These are phyloP conservation scores for Eurytoma adleriae DNA, from an alignment of 2,888 invertebrate species.

Conservation along the genomic window DNA sequence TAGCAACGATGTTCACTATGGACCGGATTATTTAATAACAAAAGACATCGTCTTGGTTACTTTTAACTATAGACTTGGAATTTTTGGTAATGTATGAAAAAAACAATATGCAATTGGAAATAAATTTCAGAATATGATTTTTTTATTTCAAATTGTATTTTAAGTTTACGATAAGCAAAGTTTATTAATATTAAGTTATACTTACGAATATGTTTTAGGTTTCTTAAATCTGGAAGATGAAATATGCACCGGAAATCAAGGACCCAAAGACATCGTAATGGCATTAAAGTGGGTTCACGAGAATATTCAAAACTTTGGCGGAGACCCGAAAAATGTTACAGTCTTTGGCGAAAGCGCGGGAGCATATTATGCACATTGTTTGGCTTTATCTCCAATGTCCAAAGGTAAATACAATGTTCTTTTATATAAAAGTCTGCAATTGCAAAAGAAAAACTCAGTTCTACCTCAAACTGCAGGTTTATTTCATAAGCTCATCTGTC, in stretches of 20 bases:
- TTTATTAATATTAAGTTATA: no score
- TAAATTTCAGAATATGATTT: no score
- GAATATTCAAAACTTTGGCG: constrained; percentile 65
- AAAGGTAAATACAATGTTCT: constrained; percentile 46
- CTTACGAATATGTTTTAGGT: constrained; percentile 55
- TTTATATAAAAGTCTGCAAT: not conserved
- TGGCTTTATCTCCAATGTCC: constrained; percentile 61
- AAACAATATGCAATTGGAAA: no score
- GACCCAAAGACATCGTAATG: constrained; percentile 66
- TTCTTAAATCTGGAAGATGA: constrained; percentile 67
- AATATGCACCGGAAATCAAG: constrained; percentile 65
- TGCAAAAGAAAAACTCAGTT: not conserved
- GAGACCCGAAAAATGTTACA: constrained; percentile 65
- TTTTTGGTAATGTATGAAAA: constrained; percentile 37
- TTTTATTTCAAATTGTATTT: no score
- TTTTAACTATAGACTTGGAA: constrained; percentile 67
- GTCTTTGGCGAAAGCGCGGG: constrained; percentile 68
- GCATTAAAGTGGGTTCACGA: constrained; percentile 64
- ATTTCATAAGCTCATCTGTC: constrained; percentile 66
- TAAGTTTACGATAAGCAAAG: no score
- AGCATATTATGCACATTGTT: constrained; percentile 61
- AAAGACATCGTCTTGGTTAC: constrained; percentile 66
- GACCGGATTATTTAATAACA: constrained; percentile 64
- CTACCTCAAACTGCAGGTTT: constrained; percentile 60
- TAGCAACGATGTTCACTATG: constrained; percentile 60